phyloP scores from a whole-genome alignment of 2,888 invertebrate species.

The Dysmachus trigonus region DNA sequence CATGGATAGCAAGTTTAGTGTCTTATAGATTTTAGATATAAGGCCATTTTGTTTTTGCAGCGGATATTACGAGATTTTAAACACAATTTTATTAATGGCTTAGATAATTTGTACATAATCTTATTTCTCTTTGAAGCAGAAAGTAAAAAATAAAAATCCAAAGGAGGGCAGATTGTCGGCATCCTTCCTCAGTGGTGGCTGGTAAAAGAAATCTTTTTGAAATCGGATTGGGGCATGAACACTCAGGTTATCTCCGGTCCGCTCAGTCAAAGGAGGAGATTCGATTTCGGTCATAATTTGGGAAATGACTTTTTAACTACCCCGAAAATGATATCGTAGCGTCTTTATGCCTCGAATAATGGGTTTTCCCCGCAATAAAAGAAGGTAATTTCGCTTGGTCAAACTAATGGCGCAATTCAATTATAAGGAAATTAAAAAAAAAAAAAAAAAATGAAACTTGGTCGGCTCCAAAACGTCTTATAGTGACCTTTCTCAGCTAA shows the following conservation, averaged over 20 bases:
- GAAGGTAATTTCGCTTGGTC: not conserved
- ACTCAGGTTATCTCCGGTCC: not conserved
- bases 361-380: not conserved
- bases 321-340: not conserved
- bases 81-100: not conserved
- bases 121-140: not conserved
- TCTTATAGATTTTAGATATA: too few species aligned
- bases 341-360: not conserved
- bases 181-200: not conserved
- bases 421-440: not conserved
- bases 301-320: not conserved
- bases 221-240: not conserved
- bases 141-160: not conserved
- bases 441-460: not conserved
- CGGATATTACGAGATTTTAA: not conserved
- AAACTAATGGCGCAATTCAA: not conserved
- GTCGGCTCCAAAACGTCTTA: not conserved
- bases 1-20: too few species aligned
- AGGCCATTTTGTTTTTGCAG: too few species aligned
- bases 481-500: not conserved
- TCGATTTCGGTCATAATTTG: not conserved
- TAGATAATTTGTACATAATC: not conserved
- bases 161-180: not conserved
- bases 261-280: not conserved
- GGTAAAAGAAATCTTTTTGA: not conserved